A percentile compares a stretch with the other conserved stretches of the same genome.
Conservation (phyloP, 2,888 invertebrate species). For the Podabrus alpinus region DNA sequence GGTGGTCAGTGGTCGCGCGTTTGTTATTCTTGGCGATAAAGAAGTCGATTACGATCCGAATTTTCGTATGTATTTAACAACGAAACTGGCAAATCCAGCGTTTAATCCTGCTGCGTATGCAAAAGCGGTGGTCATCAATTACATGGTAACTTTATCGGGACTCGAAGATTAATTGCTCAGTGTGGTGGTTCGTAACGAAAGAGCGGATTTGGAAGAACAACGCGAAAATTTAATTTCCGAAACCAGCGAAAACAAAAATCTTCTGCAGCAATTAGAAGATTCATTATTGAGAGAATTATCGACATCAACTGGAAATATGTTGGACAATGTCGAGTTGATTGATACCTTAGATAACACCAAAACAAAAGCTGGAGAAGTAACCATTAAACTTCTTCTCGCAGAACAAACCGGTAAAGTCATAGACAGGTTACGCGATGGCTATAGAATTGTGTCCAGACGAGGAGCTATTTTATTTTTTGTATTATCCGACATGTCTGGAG, state of each 20-base stretch:
- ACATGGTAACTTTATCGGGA: constrained; percentile 83
- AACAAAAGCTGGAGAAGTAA: constrained; percentile 81
- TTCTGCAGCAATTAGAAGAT: constrained; percentile 83
- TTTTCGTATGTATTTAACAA: constrained; percentile 87
- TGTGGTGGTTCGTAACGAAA: constrained; percentile 85
- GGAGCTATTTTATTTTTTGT: constrained; percentile 92
- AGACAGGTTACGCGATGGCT: constrained; percentile 81
- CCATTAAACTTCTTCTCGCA: constrained; percentile 77
- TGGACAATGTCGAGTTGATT: constrained; percentile 87
- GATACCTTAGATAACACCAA: constrained; percentile 88
- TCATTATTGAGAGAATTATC: constrained; percentile 82
- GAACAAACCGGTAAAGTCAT: constrained; percentile 79
- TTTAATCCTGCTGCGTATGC: constrained; percentile 87
- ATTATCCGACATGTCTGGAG: constrained; percentile 84
- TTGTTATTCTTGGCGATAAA: constrained; percentile 83
- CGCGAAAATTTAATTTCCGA: constrained; percentile 81
- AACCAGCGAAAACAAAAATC: constrained; percentile 83
- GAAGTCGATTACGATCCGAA: constrained; percentile 89
- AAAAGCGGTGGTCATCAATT: constrained; percentile 88
- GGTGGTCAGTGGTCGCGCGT: constrained; percentile 75
- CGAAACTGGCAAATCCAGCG: constrained; percentile 86
- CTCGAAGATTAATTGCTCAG: constrained; percentile 89
- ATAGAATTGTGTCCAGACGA: constrained; percentile 81
- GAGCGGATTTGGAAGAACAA: constrained; percentile 86
- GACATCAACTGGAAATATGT: constrained; percentile 87